Evolutionary conservation across 1,140 invertebrate genomes (phyloP).

Genomic region (Globodera rostochiensis): DNA sequence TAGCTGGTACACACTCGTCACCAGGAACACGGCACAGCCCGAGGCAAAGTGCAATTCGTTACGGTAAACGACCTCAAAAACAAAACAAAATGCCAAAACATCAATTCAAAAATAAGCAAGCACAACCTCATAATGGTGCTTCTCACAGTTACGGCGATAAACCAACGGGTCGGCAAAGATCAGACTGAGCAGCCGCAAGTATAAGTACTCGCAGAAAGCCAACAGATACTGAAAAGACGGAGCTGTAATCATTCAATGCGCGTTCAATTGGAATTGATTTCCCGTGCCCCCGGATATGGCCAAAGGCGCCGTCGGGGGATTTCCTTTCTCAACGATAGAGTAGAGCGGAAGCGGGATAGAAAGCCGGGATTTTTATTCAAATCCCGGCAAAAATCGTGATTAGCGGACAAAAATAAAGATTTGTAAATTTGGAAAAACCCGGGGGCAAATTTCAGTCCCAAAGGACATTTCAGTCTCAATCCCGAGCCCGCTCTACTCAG

Average conservation of each 20-base stretch:
- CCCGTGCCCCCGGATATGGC: no score
- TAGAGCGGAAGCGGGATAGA: not conserved
- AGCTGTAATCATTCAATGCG: not conserved
- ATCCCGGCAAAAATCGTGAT: no score
- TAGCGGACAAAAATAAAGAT: no score
- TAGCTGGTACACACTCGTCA: conserved; percentile 46
- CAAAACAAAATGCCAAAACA: not conserved
- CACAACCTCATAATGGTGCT: conserved; percentile 43
- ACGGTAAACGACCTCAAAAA: conserved; percentile 38
- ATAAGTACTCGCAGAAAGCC: conserved; percentile 47
- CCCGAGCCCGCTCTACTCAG: not conserved
- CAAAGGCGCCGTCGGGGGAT: no score
- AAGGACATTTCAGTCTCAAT: no score
- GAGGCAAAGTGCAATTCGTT: conserved; percentile 51
- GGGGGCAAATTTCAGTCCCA: no score
- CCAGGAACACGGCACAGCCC: conserved; percentile 38
- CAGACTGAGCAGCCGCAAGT: conserved; percentile 48
- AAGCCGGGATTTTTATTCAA: not conserved
- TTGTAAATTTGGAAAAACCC: no score
- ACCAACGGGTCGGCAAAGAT: conserved; percentile 46
- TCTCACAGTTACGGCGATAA: conserved; percentile 47
- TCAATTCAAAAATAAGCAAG: not conserved
- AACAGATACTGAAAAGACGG: conserved; percentile 51
- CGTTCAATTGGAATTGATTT: conserved; percentile 4
- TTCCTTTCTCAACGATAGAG: no score